phyloP scores from a whole-genome alignment of 2,113 vertebrate species.

The Spermophilus dauricus region DNA sequence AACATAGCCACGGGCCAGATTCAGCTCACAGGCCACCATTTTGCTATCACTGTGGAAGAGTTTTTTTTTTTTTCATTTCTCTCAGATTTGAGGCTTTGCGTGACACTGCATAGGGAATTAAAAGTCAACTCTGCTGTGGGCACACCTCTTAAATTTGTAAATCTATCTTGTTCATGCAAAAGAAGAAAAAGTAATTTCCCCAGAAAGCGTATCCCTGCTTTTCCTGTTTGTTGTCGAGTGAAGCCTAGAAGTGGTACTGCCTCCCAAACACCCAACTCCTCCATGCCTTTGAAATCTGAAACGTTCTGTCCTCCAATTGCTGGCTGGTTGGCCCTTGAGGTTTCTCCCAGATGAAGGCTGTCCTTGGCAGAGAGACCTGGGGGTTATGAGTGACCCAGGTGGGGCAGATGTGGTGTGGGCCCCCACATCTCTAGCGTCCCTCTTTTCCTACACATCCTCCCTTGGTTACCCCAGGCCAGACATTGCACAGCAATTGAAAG shows the following conservation, averaged over 20 bases:
- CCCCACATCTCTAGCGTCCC: background rate
- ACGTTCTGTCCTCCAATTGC: background rate
- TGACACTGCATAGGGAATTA: background rate
- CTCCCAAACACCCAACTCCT: background rate
- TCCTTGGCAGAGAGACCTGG: background rate
- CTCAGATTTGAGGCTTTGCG: background rate
- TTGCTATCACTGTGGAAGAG: background rate
- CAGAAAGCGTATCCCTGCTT: background rate
- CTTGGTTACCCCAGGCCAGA: background rate
- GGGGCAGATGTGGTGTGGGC: background rate
- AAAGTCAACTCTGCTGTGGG: background rate
- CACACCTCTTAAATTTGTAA: background rate
- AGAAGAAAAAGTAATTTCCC: background rate
- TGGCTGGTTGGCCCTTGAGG: background rate
- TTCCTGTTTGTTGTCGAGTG: background rate
- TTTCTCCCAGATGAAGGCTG: background rate
- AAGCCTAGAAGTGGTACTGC: background rate
- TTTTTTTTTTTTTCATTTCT: constrained; percentile 42
- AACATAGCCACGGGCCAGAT: background rate
- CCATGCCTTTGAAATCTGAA: background rate
- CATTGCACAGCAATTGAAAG: background rate
- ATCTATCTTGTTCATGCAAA: background rate
- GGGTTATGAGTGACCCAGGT: background rate
- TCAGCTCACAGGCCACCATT: background rate
- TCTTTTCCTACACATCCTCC: background rate